Conservation (phyloP, 2,888 invertebrate genomes). For the Piscicola geometra region DNA sequence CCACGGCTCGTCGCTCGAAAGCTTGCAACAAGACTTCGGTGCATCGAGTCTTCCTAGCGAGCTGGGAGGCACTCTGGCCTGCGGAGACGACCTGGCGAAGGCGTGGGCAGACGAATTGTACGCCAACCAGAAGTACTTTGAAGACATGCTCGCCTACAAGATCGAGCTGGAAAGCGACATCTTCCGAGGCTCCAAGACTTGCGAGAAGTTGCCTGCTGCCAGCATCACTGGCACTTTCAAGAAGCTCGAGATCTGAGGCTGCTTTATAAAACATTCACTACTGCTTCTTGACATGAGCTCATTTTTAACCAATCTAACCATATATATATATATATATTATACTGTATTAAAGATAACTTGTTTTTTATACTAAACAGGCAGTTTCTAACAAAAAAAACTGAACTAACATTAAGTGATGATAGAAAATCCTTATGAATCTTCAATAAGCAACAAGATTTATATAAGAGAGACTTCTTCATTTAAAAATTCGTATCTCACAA, state of each 20-base stretch:
- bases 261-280: too few species aligned
- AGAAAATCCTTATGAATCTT: too few species aligned
- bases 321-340: too few species aligned
- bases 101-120: conserved; percentile 46
- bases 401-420: too few species aligned
- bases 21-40: conserved; percentile 59
- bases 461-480: too few species aligned
- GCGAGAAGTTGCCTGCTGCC: neutral
- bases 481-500: too few species aligned
- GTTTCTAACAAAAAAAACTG: too few species aligned
- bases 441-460: too few species aligned
- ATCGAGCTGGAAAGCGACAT: conserved; percentile 41
- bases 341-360: too few species aligned
- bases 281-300: too few species aligned
- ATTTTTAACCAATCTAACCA: too few species aligned
- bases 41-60: conserved; percentile 61
- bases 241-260: neutral
- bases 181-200: conserved; percentile 7
- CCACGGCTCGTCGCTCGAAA: conserved; percentile 57
- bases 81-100: conserved; percentile 41
- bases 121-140: conserved; percentile 46
- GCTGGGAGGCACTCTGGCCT: conserved; percentile 59
- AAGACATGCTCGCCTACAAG: conserved; percentile 46
- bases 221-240: neutral
- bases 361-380: too few species aligned